phyloP scores from a whole-genome alignment of 2,113 vertebrate genomes.

The Pheucticus melanocephalus region DNA sequence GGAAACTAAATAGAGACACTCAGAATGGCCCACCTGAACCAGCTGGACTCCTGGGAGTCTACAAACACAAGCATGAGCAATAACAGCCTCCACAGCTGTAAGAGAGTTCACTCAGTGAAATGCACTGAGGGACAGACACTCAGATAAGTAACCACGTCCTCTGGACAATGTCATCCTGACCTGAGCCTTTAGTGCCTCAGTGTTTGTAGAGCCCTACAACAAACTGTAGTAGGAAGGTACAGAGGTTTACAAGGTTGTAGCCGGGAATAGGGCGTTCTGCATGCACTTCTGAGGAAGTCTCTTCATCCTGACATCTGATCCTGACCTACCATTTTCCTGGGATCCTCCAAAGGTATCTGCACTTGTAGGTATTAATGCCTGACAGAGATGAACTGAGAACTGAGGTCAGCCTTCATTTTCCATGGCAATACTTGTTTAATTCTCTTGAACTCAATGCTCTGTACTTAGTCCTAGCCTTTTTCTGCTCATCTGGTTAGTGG shows the following conservation, averaged over 20 bases:
- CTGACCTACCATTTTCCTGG: neutral
- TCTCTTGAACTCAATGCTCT: neutral
- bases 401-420: neutral
- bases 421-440: neutral
- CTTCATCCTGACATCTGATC: neutral
- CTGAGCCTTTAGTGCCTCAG: neutral
- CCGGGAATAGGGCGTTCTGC: neutral
- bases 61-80: neutral
- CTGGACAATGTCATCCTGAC: neutral
- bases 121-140: neutral
- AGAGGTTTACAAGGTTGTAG: neutral
- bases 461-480: neutral
- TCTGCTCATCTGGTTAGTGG: neutral
- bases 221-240: neutral
- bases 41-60: neutral
- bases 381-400: neutral
- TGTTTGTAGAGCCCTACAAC: neutral
- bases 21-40: neutral
- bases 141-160: neutral
- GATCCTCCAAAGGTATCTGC: neutral
- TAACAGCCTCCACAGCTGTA: neutral
- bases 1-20: neutral
- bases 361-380: neutral
- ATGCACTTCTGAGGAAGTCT: neutral
- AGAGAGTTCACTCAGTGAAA: neutral